Percentiles rank a stretch among this genome's conserved stretches.
Conservation (phyloP, 1,140 invertebrate genomes). For the Archegozetes longisetosus region DNA sequence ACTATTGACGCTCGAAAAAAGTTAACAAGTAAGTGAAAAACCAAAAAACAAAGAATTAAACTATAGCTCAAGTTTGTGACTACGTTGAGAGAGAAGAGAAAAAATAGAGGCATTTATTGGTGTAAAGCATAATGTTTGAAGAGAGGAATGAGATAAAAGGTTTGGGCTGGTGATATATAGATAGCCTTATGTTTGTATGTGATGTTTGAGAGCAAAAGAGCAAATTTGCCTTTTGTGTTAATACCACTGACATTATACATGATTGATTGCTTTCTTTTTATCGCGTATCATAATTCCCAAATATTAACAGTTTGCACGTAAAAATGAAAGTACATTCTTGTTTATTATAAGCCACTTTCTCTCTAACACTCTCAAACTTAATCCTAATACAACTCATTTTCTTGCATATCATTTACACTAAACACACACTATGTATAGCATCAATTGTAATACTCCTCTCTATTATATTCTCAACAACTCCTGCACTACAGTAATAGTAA, state of each 20-base stretch:
- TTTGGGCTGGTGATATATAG: background rate
- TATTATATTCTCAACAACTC: too few relatives aligned
- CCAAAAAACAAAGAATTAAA: too few relatives aligned
- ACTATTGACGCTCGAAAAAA: too few relatives aligned
- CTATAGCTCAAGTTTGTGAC: too few relatives aligned
- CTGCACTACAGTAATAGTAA: too few relatives aligned
- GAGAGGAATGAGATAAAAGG: background rate
- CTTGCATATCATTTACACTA: background rate
- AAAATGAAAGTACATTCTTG: too few relatives aligned
- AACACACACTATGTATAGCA: too few relatives aligned
- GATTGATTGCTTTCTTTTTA: background rate
- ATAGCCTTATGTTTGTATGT: background rate
- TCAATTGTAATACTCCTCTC: too few relatives aligned
- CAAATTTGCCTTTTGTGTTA: background rate
- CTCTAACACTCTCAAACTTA: background rate
- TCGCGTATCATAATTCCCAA: background rate
- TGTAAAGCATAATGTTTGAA: background rate
- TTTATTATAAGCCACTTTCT: background rate
- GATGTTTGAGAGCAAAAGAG: background rate
- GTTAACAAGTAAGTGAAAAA: too few relatives aligned
- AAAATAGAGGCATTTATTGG: too few relatives aligned
- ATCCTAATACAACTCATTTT: background rate
- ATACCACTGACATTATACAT: background rate
- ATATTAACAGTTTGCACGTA: background rate
- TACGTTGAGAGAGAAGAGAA: too few relatives aligned